A percentile compares a stretch with the other conserved stretches of the same genome.
These are phyloP conservation scores for Gambusia yucatana DNA, from an alignment of 2,797 vertebrate species.

Conservation along the genomic window DNA sequence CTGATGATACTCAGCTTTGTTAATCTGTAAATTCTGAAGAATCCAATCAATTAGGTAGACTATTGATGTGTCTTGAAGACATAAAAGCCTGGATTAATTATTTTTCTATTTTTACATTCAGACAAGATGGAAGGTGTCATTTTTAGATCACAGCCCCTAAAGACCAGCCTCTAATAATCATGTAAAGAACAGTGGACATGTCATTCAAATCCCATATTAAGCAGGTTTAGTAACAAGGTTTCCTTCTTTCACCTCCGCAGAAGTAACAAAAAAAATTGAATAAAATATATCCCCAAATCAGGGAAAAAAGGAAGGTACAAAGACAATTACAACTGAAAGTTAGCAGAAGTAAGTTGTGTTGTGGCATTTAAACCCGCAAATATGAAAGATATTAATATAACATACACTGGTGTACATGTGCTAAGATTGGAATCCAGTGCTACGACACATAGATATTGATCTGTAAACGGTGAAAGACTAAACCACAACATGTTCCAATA, in stretches of 20 bases:
- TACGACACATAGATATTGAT: not conserved
- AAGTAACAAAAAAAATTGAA: not conserved
- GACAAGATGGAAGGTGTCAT: not conserved
- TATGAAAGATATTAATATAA: not conserved
- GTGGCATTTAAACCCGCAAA: not conserved
- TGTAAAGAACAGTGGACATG: not conserved
- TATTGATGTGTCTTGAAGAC: not conserved
- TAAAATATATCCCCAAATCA: not conserved
- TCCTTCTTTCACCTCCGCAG: not conserved
- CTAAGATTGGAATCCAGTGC: not conserved
- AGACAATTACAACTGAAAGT: not conserved
- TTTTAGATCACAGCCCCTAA: not conserved
- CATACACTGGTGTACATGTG: not conserved
- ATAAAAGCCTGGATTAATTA: not conserved
- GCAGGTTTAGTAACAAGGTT: not conserved
- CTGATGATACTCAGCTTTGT: not conserved
- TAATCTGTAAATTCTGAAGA: not conserved
- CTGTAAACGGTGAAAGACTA: not conserved
- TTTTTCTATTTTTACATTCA: not conserved
- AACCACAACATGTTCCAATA: not conserved
- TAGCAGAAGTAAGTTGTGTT: not conserved
- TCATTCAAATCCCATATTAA: not conserved
- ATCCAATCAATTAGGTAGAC: not conserved
- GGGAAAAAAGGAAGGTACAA: not conserved
- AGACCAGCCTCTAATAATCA: not conserved